Evolutionary conservation across 1,140 invertebrate genomes (phyloP).

Genomic region (Euwallacea fornicatus): DNA sequence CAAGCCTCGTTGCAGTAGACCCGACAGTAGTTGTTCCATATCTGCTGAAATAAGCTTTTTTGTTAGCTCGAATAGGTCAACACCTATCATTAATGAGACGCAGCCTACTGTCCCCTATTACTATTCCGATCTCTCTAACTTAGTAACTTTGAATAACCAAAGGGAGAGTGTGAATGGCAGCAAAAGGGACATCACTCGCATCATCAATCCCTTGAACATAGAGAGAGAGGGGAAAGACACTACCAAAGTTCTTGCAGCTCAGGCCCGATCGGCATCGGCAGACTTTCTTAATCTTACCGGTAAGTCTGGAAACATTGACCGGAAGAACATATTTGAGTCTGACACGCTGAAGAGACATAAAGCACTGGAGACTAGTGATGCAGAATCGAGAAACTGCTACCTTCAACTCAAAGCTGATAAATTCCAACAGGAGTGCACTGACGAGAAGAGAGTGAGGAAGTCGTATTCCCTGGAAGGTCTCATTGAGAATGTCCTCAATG

Average conservation of each 20-base stretch:
- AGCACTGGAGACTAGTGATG: constrained; percentile 50
- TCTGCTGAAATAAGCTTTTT: constrained; percentile 46
- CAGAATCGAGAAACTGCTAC: constrained; percentile 57
- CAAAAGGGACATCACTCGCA: constrained; percentile 75
- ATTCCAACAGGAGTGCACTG: constrained; percentile 37
- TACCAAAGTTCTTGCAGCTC: constrained; percentile 60
- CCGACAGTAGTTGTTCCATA: constrained; percentile 45
- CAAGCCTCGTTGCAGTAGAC: constrained; percentile 28
- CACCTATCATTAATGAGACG: constrained; percentile 35
- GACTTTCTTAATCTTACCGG: constrained; percentile 68
- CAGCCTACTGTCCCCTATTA: constrained; percentile 59
- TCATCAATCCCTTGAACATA: constrained; percentile 73
- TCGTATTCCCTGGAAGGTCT: constrained; percentile 67
- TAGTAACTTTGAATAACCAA: constrained; percentile 65
- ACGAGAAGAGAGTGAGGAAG: constrained; percentile 46
- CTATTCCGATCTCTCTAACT: constrained; percentile 72
- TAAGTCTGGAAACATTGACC: constrained; percentile 70
- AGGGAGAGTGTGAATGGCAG: constrained; percentile 59
- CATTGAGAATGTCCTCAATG: constrained; percentile 58
- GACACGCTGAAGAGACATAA: constrained; percentile 65
- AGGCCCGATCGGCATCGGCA: constrained; percentile 66
- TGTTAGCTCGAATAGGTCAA: constrained; percentile 43
- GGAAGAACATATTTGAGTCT: constrained; percentile 76
- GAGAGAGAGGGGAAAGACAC: constrained; percentile 42
- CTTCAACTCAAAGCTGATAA: constrained; percentile 56